phyloP scores from a whole-genome alignment of 2,113 vertebrate genomes.

The Dolichotis patagonum region DNA sequence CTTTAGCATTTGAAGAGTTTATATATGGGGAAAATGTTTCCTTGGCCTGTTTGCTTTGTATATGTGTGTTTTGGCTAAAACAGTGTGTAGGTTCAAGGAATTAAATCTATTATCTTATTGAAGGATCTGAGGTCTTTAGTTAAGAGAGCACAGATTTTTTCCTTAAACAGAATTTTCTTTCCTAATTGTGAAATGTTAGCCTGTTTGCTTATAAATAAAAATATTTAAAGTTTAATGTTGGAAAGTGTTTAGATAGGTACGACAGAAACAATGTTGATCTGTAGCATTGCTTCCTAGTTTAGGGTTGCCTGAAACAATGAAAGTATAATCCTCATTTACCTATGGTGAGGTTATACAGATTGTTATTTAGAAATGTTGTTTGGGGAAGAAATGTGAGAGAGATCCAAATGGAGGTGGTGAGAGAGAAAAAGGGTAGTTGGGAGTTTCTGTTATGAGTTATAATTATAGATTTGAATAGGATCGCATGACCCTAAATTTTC shows the following conservation, averaged over 20 bases:
- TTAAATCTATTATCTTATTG: constrained; percentile 22
- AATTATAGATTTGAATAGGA: constrained; percentile 23
- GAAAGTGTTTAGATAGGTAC: constrained; percentile 50
- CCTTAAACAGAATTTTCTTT: constrained; percentile 50
- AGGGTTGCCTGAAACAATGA: constrained; percentile 40
- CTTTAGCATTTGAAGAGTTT: constrained; percentile 50
- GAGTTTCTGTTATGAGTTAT: constrained; percentile 43
- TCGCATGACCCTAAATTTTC: constrained; percentile 23
- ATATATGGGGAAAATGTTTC: constrained; percentile 44
- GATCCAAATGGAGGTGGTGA: background rate
- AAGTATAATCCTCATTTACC: background rate
- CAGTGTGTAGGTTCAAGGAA: background rate
- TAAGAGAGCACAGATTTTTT: constrained; percentile 17
- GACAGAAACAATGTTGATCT: constrained; percentile 47
- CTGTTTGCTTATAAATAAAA: constrained; percentile 56
- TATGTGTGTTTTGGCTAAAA: constrained; percentile 51
- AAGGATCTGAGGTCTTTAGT: background rate
- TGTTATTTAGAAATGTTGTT: constrained; percentile 57
- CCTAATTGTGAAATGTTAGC: constrained; percentile 59
- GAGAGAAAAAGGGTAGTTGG: background rate
- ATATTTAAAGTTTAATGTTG: constrained; percentile 52
- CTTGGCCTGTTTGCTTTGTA: constrained; percentile 22
- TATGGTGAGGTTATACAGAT: background rate
- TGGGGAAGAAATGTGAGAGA: background rate
- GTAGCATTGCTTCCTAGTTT: constrained; percentile 33